Percentiles rank a stretch among this genome's conserved stretches.
Evolutionary conservation across 2,888 invertebrate species (phyloP).

Genomic region (Hylaea fasciaria): DNA sequence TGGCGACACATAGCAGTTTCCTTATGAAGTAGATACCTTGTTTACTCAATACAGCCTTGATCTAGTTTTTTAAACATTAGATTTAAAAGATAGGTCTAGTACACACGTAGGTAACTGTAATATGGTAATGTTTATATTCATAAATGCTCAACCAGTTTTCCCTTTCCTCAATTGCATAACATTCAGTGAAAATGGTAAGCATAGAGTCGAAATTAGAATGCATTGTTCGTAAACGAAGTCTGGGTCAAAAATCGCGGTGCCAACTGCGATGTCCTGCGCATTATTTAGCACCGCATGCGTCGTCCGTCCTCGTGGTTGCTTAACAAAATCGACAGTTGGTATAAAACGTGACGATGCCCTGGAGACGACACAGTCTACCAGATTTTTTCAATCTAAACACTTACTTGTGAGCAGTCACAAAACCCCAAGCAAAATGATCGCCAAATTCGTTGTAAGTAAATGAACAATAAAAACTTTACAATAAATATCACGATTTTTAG

Average conservation of each 20-base stretch:
- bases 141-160: constrained; percentile 48
- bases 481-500: not conserved
- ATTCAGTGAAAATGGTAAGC: constrained; percentile 72
- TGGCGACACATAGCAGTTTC: constrained; percentile 25
- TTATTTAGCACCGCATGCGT: constrained; percentile 62
- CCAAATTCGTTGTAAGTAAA: constrained; percentile 79
- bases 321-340: constrained; percentile 66
- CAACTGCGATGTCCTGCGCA: constrained; percentile 72
- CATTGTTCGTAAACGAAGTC: constrained; percentile 65
- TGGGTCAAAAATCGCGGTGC: constrained; percentile 76
- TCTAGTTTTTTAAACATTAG: constrained; percentile 40
- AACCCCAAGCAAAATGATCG: constrained; percentile 78
- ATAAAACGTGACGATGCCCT: constrained; percentile 75
- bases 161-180: constrained; percentile 71
- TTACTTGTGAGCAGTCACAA: constrained; percentile 75
- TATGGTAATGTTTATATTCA: constrained; percentile 30
- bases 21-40: constrained; percentile 33
- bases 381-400: constrained; percentile 59
- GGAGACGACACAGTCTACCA: constrained; percentile 74
- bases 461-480: not conserved
- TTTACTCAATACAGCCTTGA: constrained; percentile 50
- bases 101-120: constrained; percentile 27
- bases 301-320: constrained; percentile 62
- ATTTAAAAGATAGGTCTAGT: constrained; percentile 44
- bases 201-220: constrained; percentile 80